phyloP scores from a whole-genome alignment of 1,140 invertebrate genomes.

The Papilio dardanus region DNA sequence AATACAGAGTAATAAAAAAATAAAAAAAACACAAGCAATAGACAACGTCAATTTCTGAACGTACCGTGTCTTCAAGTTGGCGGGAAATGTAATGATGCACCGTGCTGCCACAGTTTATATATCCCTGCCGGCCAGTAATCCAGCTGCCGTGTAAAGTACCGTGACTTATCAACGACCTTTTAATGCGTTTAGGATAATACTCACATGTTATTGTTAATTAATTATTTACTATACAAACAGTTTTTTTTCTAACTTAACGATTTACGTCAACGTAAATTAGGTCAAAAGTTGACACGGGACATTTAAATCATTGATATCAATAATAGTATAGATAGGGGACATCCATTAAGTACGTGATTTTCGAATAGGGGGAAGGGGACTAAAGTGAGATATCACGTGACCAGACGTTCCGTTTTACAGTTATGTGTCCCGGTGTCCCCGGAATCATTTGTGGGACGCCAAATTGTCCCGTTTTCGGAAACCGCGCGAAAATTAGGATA shows the following conservation, averaged over 20 bases:
- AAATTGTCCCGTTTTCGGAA: no score
- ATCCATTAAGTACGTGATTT: no score
- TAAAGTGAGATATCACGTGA: no score
- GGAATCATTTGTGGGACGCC: no score
- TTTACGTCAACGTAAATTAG: no score
- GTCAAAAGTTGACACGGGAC: no score
- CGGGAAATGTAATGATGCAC: slow-evolving; percentile 14
- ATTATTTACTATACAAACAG: background rate
- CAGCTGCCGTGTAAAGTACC: slow-evolving; percentile 10
- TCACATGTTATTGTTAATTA: slow-evolving; percentile 2
- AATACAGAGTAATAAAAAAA: background rate
- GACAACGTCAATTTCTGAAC: background rate
- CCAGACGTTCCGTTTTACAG: no score
- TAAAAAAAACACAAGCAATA: background rate
- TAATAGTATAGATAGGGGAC: no score
- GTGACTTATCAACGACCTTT: slow-evolving; percentile 11
- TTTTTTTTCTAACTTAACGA: background rate
- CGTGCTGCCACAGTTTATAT: slow-evolving; percentile 1
- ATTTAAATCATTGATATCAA: no score
- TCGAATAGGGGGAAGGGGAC: no score
- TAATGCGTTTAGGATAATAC: slow-evolving; percentile 17
- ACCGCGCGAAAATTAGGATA: no score
- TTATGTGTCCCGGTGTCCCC: no score
- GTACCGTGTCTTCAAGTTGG: slow-evolving; percentile 11
- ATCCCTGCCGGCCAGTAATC: background rate